Evolutionary conservation across 2,888 invertebrate genomes (phyloP).

Genomic region (Abscondita cerata): DNA sequence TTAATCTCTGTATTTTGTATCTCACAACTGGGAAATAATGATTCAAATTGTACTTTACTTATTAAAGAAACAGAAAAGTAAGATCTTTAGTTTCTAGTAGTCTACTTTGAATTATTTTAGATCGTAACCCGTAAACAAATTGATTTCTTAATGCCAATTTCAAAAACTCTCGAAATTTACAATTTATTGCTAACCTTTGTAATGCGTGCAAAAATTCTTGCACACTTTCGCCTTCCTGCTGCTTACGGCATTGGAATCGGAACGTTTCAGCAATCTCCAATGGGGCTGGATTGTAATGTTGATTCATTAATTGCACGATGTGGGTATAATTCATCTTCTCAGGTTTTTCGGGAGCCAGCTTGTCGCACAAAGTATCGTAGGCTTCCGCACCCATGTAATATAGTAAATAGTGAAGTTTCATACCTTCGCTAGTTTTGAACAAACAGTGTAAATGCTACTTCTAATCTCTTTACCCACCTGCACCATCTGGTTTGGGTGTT

Average conservation of each 20-base stretch:
- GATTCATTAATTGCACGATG: neutral
- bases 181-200: neutral
- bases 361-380: conserved; percentile 4
- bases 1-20: neutral
- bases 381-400: neutral
- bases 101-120: neutral
- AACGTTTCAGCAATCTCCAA: neutral
- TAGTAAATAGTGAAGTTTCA: neutral
- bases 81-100: neutral
- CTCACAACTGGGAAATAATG: neutral
- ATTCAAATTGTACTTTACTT: neutral
- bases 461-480: neutral
- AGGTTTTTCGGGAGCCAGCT: neutral
- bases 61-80: neutral
- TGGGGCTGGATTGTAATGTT: neutral
- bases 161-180: neutral
- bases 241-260: conserved; percentile 6
- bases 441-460: neutral
- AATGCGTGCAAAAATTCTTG: neutral
- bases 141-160: neutral
- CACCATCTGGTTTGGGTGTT: neutral
- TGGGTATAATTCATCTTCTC: neutral
- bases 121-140: neutral
- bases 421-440: neutral
- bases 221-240: neutral